Evolutionary conservation across 2,113 vertebrate genomes (phyloP), one percentile per base, ranked within the genome.

Genomic region (Jaculus jaculus): DNA sequence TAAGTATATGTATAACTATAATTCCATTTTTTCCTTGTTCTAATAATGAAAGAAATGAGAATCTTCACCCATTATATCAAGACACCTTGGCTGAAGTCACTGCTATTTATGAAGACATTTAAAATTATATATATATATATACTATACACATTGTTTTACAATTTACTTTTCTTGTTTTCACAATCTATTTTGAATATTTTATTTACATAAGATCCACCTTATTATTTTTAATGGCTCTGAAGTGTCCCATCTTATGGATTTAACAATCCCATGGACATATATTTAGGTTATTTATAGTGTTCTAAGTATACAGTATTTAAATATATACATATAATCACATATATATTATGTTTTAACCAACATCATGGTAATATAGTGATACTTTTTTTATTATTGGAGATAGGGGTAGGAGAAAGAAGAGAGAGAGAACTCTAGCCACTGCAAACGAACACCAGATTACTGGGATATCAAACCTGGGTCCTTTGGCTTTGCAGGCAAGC

Each of bases 211-310:
- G 87, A 54, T 47, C 32, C 66, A 65, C 60, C 3, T 81, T 61
- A 79, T 77, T 63, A 23, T 91, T 94, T 91, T 81, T 81, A 93
- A 79, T 84, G 81, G 72, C 23, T 69, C 4, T 34, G 78, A 3
- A 87, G 47, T 79, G 84, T 34, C 20, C 32, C 10, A 85, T 66
- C 58, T 69, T 69, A 90, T 54, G 23, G 11, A 82, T 26, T 7
- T 21, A 84, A 80, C 13, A 72, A 91, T 68, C 85, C 30, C 71
- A 75, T 10, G 69, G 23, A 91, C 58, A 77, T 73, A 73, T 54
- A 89, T 74, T 86, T 79, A 88, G n/a, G 26, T 65, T 92, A 85
- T 73, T 84, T 92, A 84, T 0, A 92, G 87, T 80, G 77, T 72
- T 13, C 71, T 47, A 92, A 92, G 89, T 84, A 93, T 74, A 69